Base-by-base conservation (phyloP, 1,140 invertebrate genomes). In the Glomeris maerens region DNA sequence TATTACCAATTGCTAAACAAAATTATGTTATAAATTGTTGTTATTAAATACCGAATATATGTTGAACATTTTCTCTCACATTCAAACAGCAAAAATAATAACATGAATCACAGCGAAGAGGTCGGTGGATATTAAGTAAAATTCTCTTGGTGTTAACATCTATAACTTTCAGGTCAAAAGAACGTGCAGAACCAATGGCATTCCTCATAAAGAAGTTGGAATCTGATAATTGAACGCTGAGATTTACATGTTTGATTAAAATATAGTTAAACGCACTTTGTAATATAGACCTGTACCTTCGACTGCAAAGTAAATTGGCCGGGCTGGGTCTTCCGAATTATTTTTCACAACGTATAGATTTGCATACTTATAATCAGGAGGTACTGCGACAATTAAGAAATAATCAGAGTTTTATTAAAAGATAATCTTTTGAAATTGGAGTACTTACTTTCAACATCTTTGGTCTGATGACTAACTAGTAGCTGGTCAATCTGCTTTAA, bases 401-500 rank as follows among this genome's bases (percentile, higher is more conserved):
- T n/a, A n/a, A n/a, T n/a, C n/a, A n/a, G n/a, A n/a, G n/a, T n/a
- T n/a, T n/a, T n/a, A n/a, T n/a, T n/a, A n/a, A n/a, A n/a, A n/a
- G n/a, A n/a, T n/a, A n/a, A n/a, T n/a, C n/a, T n/a, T n/a, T n/a
- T n/a, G n/a, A n/a, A n/a, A n/a, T n/a, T n/a, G n/a, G n/a, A n/a
- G n/a, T n/a, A n/a, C n/a, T n/a, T 69, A 82, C 79, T 78, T 77
- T 93, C 86, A 21, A 90, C 60, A 4, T 85, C 56, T 64, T 92
- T 86, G 7, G 86, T 75, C 70, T 90, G 86, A 66, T 92, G 88
- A 60, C 91, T 80, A 40, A 95, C 76, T 49, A 91, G 71, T 38
- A 94, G 70, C 58, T 86, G 79, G 67, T 94, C 88, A 75, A 93
- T 79, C 76, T 75, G 77, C 65, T 83, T 84, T 71, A 94, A 80